These are phyloP conservation scores for Gymnorhina tibicen DNA, from an alignment of 2,113 vertebrate species.

Conservation along the genomic window DNA sequence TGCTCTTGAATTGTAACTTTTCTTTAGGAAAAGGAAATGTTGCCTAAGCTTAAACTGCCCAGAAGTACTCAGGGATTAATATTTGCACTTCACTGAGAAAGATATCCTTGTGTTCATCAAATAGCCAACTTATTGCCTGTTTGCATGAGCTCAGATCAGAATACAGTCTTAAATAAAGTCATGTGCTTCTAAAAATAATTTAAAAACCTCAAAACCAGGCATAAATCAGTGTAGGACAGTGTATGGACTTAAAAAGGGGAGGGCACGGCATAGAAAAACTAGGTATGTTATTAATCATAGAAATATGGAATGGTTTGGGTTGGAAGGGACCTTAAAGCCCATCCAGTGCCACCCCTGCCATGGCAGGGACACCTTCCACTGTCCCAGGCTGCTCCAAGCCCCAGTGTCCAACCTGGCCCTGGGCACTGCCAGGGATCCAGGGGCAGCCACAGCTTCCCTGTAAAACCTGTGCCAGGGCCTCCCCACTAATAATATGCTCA, in stretches of 20 bases:
- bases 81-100: not conserved
- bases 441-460: not conserved
- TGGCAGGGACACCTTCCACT: not conserved
- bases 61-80: not conserved
- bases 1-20: not conserved
- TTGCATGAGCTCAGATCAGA: not conserved
- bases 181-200: not conserved
- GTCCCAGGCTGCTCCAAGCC: not conserved
- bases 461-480: not conserved
- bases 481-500: not conserved
- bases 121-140: not conserved
- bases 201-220: not conserved
- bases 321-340: accelerated
- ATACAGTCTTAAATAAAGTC: not conserved
- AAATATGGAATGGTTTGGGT: not conserved
- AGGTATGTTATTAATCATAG: not conserved
- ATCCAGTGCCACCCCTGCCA: not conserved
- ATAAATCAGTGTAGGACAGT: not conserved
- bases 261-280: not conserved
- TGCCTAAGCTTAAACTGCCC: not conserved
- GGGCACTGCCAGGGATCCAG: not conserved
- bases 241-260: not conserved
- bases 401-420: not conserved
- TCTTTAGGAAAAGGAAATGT: not conserved
- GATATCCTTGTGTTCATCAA: not conserved